Evolutionary conservation across 2,888 invertebrate genomes (phyloP).

Genomic region (Ophion costatus): DNA sequence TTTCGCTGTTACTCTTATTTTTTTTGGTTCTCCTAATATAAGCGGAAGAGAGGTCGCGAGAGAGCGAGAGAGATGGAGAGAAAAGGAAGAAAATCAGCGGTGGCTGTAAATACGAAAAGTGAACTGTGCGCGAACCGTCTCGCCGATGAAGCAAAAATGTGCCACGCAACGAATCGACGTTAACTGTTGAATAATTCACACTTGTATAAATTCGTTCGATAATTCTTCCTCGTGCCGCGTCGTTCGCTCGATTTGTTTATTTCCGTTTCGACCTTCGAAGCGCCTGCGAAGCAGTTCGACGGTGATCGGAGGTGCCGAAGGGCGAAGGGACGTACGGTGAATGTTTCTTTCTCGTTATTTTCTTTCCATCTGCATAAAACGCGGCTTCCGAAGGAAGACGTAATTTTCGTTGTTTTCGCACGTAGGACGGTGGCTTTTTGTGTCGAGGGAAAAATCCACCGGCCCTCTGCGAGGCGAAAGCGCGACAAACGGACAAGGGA

Average conservation of each 20-base stretch:
- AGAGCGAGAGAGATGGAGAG: neutral
- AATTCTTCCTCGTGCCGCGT: slow-evolving; percentile 38
- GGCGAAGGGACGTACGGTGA: neutral
- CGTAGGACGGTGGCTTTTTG: neutral
- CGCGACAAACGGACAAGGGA: neutral
- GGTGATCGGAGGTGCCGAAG: neutral
- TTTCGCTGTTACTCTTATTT: slow-evolving; percentile 19
- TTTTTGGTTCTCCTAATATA: slow-evolving; percentile 27
- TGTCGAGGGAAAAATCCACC: neutral
- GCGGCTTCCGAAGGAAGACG: neutral
- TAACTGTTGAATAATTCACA: slow-evolving; percentile 74
- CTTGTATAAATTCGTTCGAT: slow-evolving; percentile 33
- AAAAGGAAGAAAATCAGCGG: neutral
- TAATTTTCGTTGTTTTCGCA: neutral
- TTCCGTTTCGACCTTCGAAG: neutral
- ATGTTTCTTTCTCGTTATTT: no score
- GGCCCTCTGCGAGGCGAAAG: neutral
- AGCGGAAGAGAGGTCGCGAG: neutral
- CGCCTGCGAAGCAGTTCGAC: neutral
- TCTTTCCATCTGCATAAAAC: no score
- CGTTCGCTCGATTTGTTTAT: slow-evolving; percentile 19
- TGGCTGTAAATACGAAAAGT: neutral
- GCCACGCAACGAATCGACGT: slow-evolving; percentile 77
- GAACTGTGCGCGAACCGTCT: neutral
- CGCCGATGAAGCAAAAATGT: slow-evolving; percentile 66